Conservation (phyloP, 2,888 invertebrate species). For the Parnassius smintheus region DNA sequence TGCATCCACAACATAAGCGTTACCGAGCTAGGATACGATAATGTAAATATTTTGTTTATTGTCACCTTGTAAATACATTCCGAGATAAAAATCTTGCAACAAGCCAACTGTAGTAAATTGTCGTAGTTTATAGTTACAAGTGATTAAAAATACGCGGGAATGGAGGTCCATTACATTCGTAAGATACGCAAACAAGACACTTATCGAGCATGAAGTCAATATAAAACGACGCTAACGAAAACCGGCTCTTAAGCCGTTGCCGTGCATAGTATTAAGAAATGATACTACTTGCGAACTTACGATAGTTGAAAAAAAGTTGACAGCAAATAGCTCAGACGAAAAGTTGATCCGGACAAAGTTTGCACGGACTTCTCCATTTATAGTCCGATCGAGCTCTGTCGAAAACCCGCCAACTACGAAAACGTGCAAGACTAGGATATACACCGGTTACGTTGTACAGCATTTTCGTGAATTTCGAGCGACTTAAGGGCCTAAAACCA, state of each 20-base stretch:
- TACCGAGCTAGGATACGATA: slow-evolving; percentile 14
- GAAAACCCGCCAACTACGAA: slow-evolving; percentile 55
- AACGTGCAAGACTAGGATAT: slow-evolving; percentile 43
- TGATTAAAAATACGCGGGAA: slow-evolving; percentile 18
- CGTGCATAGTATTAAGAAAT: slow-evolving; percentile 57
- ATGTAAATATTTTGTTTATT: slow-evolving; percentile 7
- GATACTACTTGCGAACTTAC: slow-evolving; percentile 47
- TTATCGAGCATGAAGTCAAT: slow-evolving; percentile 70
- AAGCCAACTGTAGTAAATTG: slow-evolving; percentile 11
- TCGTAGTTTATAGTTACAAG: slow-evolving; percentile 6
- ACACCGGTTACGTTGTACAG: slow-evolving; percentile 46
- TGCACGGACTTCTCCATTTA: slow-evolving; percentile 62
- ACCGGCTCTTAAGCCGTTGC: slow-evolving; percentile 55
- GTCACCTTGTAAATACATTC: slow-evolving; percentile 2
- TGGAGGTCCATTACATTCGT: slow-evolving; percentile 38
- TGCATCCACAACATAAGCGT: slow-evolving; percentile 10
- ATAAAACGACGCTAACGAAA: slow-evolving; percentile 59
- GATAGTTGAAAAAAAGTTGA: slow-evolving; percentile 59
- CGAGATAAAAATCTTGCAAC: slow-evolving; percentile 9
- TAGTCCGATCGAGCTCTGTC: slow-evolving; percentile 51
- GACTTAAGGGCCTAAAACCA: slow-evolving; percentile 50
- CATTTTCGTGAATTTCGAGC: slow-evolving; percentile 45
- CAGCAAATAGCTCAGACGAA: slow-evolving; percentile 55
- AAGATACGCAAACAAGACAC: slow-evolving; percentile 60
- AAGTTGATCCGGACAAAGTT: slow-evolving; percentile 65